Percentiles rank a stretch among this genome's conserved stretches.
phyloP scores from a whole-genome alignment of 2,888 invertebrate species.

The Leistus spinibarbis region DNA sequence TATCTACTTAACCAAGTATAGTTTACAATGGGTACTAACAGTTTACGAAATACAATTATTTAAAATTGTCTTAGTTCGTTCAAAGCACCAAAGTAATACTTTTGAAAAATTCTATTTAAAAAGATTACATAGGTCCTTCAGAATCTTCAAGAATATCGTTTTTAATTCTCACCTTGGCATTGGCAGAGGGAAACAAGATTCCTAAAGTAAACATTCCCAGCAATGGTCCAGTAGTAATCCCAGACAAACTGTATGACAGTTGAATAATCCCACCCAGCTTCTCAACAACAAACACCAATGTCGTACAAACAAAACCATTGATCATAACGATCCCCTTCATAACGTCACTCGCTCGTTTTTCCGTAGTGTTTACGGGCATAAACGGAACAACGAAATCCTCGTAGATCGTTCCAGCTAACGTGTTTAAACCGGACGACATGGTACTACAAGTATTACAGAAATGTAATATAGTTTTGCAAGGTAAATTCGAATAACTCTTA shows the following conservation, averaged over 20 bases:
- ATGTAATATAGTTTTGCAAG: constrained; percentile 60
- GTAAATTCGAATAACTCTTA: constrained; percentile 44
- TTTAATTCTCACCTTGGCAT: constrained; percentile 59
- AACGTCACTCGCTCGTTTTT: constrained; percentile 62
- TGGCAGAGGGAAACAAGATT: constrained; percentile 69
- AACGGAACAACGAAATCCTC: constrained; percentile 67
- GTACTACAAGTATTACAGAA: constrained; percentile 62
- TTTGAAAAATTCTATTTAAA: too few species aligned
- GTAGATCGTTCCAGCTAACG: constrained; percentile 68
- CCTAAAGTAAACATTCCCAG: constrained; percentile 71
- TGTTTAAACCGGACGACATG: constrained; percentile 67
- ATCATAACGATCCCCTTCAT: constrained; percentile 61
- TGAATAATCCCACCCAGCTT: constrained; percentile 71
- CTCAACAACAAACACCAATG: constrained; percentile 68
- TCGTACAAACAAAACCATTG: constrained; percentile 74
- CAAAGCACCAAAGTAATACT: too few species aligned
- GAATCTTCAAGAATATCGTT: too few species aligned
- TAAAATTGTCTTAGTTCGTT: too few species aligned
- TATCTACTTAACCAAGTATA: too few species aligned
- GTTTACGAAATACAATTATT: too few species aligned
- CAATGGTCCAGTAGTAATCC: constrained; percentile 68
- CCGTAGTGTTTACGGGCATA: constrained; percentile 60
- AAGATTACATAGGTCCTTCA: too few species aligned
- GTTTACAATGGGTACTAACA: too few species aligned
- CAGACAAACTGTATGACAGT: constrained; percentile 67